Base-by-base conservation (phyloP, 2,113 vertebrate genomes). In the Anseranas semipalmata region DNA sequence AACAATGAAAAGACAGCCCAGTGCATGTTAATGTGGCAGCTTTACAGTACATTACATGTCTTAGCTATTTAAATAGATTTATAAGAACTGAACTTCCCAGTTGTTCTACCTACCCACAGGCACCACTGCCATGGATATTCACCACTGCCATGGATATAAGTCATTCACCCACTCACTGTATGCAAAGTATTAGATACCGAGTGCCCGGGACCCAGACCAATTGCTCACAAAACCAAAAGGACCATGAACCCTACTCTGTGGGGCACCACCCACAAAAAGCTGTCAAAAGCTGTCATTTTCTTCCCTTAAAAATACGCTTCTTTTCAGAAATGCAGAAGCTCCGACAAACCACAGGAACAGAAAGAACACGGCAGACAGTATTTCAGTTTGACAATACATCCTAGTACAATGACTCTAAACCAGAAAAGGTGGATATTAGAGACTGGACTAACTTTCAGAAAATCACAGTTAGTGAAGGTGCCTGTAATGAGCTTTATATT, bases 321-420 rank as follows among this genome's bases (percentile, higher is more conserved):
- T 89, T 81, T 81, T 82, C 71, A 92, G 87, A 95, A 91, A 91
- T 80, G 77, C 71, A 96, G 87, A 87, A 95, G 55, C 39, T 92
- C 56, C 82, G 77, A 50, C 65, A 96, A 92, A 83, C 92, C 81
- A 89, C 95, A 85, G 70, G 86, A 96, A 91, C 55, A 93, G 72
- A 89, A 87, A 76, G 71, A 74, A n/a, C 60, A 32, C 89, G 82
- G 41, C 50, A 89, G 84, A 2, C 91, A 66, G n/a, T 81, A 75
- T 76, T 85, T 94, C 86, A 89, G 66, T 83, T 90, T 95, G 63
- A 50, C 55, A 66, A 62, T 50, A 58, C 9, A 70, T n/a, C 65
- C 67, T 41, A 81, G 13, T 46, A 72, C 53, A 78, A 30, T 46
- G 89, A 60, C 12, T 85, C 37, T 74, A 4, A 8, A 50, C 35